Evolutionary conservation across 92 coral and sea anemone genomes (phyloP), one percentile per base, ranked within the genome.

Genomic region (Epizoanthus rinbou): DNA sequence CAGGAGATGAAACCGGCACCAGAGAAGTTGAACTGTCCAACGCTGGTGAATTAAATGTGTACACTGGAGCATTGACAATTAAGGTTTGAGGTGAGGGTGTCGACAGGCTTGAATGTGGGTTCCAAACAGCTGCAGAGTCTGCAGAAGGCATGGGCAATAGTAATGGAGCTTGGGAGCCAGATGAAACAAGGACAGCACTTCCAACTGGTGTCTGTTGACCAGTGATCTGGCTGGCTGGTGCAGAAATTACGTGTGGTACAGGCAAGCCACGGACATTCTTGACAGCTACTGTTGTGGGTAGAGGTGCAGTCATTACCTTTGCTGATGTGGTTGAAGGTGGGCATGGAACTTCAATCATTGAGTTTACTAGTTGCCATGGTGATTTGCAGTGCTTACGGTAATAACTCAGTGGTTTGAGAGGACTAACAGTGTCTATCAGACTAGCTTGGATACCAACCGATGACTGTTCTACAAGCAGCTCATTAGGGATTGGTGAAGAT

Each of bases 381-480:
- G 88, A 79, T 72, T 83, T 19, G 15, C 58, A 23, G 18, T 73
- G 56, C 71, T 91, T 89, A 19, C 87, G 88, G 84, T 72, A 83
- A 41, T 88, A 87, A 75, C 94, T 91, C 3, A 87, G 86, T 15
- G 97, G 97, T 65, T 93, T 93, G 2, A 93, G 90, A 18, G 97
- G 94, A 83, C 97, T 93, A 22, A 93, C 85, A 74, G 92, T 94
- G 63, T 91, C 93, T 35, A 93, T 93, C 15, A 91, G 90, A 85
- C 89, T 93, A 8, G 94, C 97, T 59, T 93, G 97, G 56, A 93
- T 93, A 60, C 93, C 97, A 25, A 93, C 88, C 7, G 97, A 93
- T 18, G 97, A 89, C 63, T 91, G 92, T 58, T 88, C 94, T 8
- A 80, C 83, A 18, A 91, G 62, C 13, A 71, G 75, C 50, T 91